phyloP scores from a whole-genome alignment of 2,797 vertebrate species.

The Arctocebus calabarensis region DNA sequence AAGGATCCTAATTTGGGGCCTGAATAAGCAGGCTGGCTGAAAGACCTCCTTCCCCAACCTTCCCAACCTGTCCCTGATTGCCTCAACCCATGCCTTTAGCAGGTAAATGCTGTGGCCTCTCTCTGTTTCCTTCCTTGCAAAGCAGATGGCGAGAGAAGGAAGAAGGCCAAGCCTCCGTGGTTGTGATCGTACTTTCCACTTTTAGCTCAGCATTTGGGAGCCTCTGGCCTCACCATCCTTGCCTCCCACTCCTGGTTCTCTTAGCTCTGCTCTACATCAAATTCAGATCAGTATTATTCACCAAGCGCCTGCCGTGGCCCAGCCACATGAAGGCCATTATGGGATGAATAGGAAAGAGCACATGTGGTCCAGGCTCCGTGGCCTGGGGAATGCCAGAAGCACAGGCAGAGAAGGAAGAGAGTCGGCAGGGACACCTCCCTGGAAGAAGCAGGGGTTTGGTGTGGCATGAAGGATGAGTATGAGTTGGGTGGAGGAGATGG shows the following conservation, averaged over 20 bases:
- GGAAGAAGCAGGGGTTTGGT: not conserved
- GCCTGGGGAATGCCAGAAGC: not conserved
- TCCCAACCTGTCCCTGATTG: not conserved
- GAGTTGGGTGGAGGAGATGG: not conserved
- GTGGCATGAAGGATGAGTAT: not conserved
- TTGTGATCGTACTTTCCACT: slow-evolving; percentile 74
- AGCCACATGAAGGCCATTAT: not conserved
- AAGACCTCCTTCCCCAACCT: not conserved
- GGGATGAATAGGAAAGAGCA: not conserved
- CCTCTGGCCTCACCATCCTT: slow-evolving; percentile 53
- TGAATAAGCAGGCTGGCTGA: not conserved
- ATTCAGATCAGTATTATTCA: not conserved
- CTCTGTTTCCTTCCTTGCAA: slow-evolving; percentile 66
- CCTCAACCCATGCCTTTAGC: slow-evolving; percentile 33
- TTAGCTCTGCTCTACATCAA: slow-evolving; percentile 46
- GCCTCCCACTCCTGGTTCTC: slow-evolving; percentile 68
- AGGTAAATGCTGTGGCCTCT: slow-evolving; percentile 69
- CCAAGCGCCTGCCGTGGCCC: not conserved
- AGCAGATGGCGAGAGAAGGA: slow-evolving; percentile 79
- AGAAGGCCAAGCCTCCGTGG: slow-evolving; percentile 72
- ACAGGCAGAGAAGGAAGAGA: not conserved
- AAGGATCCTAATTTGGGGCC: not conserved
- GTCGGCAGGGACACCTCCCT: not conserved
- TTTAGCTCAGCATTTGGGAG: slow-evolving; percentile 74
- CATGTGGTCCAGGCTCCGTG: not conserved